Evolutionary conservation across 2,113 vertebrate species (phyloP), one percentile per base, ranked within the genome.

Genomic region (Hemiprocne comata): DNA sequence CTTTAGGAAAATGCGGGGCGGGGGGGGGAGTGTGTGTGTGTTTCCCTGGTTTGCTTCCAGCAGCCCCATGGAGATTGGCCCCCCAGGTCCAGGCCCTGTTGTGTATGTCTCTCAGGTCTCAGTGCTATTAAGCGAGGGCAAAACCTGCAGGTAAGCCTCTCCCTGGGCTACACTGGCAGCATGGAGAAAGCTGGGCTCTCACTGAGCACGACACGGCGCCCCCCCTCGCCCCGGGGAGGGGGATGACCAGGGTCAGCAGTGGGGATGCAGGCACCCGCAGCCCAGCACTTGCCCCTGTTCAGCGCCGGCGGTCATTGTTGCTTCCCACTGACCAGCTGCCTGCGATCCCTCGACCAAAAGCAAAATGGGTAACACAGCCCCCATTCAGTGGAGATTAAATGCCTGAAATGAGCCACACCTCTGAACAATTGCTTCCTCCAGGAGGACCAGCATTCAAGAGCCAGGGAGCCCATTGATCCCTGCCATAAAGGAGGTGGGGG

Each of bases 241-340:
- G 92, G 96, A 90, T 15, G 67, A 65, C 85, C 93, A 95, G 95
- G 97, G 97, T 97, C 97, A 95, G 77, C 16, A 23, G 76, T 71
- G 88, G 93, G 95, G 91, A 92, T 0, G 4, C 91, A 46, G 89
- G 94, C 72, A 17, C 92, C 93, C 61, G 82, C 90, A 92, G 95
- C 92, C 71, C 25, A 24, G 88, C 89, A 7, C 71, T 94, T 26
- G 75, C 82, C 62, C 80, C 90, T 48, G 23, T 82, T 95, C 40
- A 65, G 92, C 65, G 38, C 95, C 36, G 31, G 74, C 51, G 64
- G 96, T 94, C 97, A 97, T 97, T 97, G 98, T 97, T 95, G 76
- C 93, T 97, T 96, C 95, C 94, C 97, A 95, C 97, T 97, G 98
- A 96, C 98, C 97, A 97, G 98, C 98, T 97, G 97, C 97, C 97